These are phyloP conservation scores for Cephus spinipes DNA, from an alignment of 2,888 invertebrate species.

Conservation along the genomic window DNA sequence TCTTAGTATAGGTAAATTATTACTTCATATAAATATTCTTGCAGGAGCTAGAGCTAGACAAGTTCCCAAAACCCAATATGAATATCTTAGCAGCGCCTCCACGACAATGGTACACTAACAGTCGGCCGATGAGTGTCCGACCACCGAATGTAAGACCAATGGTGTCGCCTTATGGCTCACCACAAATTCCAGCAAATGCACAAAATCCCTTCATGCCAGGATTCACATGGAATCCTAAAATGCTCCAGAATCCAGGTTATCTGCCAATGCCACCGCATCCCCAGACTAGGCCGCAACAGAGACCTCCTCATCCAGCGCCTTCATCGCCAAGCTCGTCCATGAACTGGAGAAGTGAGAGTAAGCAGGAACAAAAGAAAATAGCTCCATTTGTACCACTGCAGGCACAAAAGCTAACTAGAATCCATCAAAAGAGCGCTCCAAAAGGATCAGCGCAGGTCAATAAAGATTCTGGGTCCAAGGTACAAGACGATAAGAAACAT, in stretches of 20 bases:
- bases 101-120: slow-evolving; percentile 37
- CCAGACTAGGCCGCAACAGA: slow-evolving; percentile 25
- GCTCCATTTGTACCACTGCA: slow-evolving; percentile 71
- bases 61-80: slow-evolving; percentile 41
- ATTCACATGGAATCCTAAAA: slow-evolving; percentile 28
- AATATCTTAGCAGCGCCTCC: slow-evolving; percentile 46
- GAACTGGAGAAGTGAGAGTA: slow-evolving; percentile 66
- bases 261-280: slow-evolving; percentile 31
- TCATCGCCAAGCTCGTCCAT: slow-evolving; percentile 47
- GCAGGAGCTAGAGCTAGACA: slow-evolving; percentile 49
- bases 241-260: slow-evolving; percentile 17
- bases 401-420: slow-evolving; percentile 67
- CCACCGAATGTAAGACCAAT: slow-evolving; percentile 38
- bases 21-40: not conserved
- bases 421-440: not conserved
- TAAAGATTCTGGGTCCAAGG: not conserved
- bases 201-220: slow-evolving; percentile 20
- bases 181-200: slow-evolving; percentile 22
- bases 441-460: not conserved
- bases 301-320: slow-evolving; percentile 29
- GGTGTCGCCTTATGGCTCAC: slow-evolving; percentile 15
- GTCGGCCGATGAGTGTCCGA: slow-evolving; percentile 26
- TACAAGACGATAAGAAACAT: not conserved
- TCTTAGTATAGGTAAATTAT: not conserved
- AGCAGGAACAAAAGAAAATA: slow-evolving; percentile 38